Percentiles rank a stretch among this genome's conserved stretches.
Conservation (phyloP, 2,113 vertebrate genomes). For the Rhea pennata region DNA sequence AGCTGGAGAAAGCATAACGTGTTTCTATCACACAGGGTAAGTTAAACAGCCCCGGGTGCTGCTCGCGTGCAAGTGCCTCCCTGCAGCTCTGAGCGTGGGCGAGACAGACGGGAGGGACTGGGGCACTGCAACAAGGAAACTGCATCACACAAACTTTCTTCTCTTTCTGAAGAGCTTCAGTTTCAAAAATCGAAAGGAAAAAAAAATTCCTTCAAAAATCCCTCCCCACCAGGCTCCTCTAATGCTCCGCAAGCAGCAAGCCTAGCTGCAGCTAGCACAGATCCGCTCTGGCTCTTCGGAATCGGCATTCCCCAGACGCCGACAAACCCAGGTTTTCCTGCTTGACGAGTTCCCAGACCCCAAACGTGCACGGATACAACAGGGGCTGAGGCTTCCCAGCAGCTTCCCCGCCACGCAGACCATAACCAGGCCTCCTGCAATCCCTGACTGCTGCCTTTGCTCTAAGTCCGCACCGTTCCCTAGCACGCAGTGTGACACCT, state of each 20-base stretch:
- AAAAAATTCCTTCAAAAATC: not conserved
- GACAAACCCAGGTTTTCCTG: not conserved
- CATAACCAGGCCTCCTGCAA: not conserved
- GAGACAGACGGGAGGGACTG: not conserved
- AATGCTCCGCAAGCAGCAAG: too few species aligned
- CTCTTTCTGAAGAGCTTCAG: not conserved
- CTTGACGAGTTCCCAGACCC: not conserved
- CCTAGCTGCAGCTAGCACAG: not conserved
- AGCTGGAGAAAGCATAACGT: not conserved
- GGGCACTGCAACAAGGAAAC: not conserved
- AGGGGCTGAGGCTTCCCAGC: not conserved
- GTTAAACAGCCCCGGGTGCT: not conserved
- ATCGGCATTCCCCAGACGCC: not conserved
- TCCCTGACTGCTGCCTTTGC: not conserved
- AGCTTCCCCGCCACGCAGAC: not conserved
- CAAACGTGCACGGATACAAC: not conserved
- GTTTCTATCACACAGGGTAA: not conserved
- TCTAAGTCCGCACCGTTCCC: fast-evolving
- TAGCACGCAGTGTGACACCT: fast-evolving
- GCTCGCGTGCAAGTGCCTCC: not conserved
- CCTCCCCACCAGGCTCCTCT: not conserved
- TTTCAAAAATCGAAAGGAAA: too few species aligned
- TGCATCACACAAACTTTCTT: not conserved
- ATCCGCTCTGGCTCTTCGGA: not conserved
- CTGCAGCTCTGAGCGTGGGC: fast-evolving